Evolutionary conservation across 2,888 invertebrate species (phyloP).

Genomic region (Perithous albicinctus): DNA sequence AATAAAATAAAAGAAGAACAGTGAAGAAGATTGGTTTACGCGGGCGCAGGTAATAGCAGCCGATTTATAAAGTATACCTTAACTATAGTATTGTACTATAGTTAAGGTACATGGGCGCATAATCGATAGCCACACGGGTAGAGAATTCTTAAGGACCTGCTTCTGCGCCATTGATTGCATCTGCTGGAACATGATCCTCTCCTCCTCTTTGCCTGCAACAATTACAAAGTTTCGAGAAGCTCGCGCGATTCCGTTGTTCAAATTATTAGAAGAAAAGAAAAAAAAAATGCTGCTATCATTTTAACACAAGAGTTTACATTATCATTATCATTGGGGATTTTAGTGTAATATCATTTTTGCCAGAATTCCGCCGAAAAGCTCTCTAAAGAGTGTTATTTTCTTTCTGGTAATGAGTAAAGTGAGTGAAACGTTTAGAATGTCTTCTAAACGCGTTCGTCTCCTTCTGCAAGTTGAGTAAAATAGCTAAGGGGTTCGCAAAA

Average conservation of each 20-base stretch:
- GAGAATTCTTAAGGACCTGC: constrained; percentile 90
- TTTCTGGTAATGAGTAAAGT: too few relatives aligned
- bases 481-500: too few relatives aligned
- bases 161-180: constrained; percentile 98
- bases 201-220: constrained; percentile 97
- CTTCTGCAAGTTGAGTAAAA: too few relatives aligned
- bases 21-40: constrained; percentile 60
- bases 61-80: too few relatives aligned
- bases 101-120: constrained; percentile 60
- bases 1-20: constrained; percentile 30
- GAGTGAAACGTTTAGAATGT: too few relatives aligned
- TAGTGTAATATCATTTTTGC: too few relatives aligned
- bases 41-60: constrained; percentile 64
- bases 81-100: constrained; percentile 46
- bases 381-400: too few relatives aligned
- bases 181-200: constrained; percentile 98
- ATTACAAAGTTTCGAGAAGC: constrained; percentile 76
- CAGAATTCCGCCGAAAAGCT: too few relatives aligned
- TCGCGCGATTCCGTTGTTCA: constrained; percentile 63
- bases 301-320: not conserved
- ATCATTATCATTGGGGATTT: not conserved
- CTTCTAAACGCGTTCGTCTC: too few relatives aligned
- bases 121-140: constrained; percentile 74
- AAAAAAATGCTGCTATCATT: not conserved
- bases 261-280: not conserved